Evolutionary conservation across 2,113 vertebrate species (phyloP), one percentile per base, ranked within the genome.

Genomic region (Chamaea fasciata): DNA sequence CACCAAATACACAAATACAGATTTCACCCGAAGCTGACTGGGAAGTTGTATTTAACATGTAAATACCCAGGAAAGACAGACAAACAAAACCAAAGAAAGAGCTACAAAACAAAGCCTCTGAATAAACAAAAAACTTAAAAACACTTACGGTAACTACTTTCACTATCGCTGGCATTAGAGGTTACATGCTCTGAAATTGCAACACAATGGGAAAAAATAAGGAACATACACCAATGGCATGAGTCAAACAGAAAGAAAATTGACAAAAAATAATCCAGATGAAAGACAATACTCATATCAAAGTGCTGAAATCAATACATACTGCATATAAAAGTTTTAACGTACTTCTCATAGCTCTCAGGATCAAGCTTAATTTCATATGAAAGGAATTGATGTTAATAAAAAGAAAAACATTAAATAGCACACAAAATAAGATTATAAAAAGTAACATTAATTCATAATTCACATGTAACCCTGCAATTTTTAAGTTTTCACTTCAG

Each of bases 61-160:
- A 92, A 95, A 95, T 73, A 80, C 85, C 55, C 85, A 89, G 59
- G 87, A 94, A 92, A 92, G 70, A 85, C 77, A 81, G 64, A 81
- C 59, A 71, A 17, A 93, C 53, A 91, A 86, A 84, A 64, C 9
- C 42, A 89, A 89, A 82, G 47, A 50, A 59, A 64, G 65, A 83
- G 41, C 37, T 55, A 94, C 27, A 53, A 87, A 95, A 57, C 57
- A 81, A 73, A 84, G 27, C 57, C 57, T 92, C 90, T 60, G 85
- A 97, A 94, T 74, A 78, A 92, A 93, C 35, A 92, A 97, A 82
- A 84, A 96, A 97, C 89, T 94, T 91, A 96, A 97, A 96, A 95
- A 96, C 97, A 99, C 99, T 99, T 99, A 99, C 99, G 99, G 99
- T 99, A 99, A 98, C 99, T 99, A 98, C 99, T 99, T 97, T 99